Evolutionary conservation across 1,140 invertebrate species (phyloP).

Genomic region (Babylonia areolata): DNA sequence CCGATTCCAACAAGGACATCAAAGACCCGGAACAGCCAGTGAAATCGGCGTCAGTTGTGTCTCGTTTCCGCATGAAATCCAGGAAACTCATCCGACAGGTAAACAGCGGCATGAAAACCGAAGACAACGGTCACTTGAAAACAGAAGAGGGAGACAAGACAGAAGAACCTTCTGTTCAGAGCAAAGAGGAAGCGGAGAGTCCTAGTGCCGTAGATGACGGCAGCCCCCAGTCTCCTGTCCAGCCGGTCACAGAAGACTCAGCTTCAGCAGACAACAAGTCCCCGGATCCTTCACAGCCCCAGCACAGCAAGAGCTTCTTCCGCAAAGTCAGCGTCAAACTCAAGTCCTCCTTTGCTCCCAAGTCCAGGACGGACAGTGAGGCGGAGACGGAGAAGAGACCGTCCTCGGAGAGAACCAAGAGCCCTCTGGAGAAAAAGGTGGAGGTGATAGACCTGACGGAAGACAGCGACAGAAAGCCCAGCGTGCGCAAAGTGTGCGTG

Average conservation of each 20-base stretch:
- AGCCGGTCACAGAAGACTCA: neutral
- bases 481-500: slow-evolving; percentile 48
- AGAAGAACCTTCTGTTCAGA: neutral
- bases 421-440: slow-evolving; percentile 45
- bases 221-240: neutral
- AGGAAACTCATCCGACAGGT: neutral
- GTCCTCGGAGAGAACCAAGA: slow-evolving; percentile 24
- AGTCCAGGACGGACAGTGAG: slow-evolving; percentile 46
- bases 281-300: neutral
- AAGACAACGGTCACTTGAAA: too few relatives aligned
- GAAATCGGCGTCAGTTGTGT: neutral
- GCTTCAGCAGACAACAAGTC: neutral
- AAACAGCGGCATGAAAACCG: neutral
- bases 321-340: slow-evolving; percentile 64
- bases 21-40: neutral
- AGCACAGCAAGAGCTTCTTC: slow-evolving; percentile 53
- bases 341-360: slow-evolving; percentile 44
- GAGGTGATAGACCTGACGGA: slow-evolving; percentile 64
- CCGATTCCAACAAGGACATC: slow-evolving; percentile 24
- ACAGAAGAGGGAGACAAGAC: too few relatives aligned
- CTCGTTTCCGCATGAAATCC: neutral
- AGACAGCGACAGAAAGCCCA: slow-evolving; percentile 48
- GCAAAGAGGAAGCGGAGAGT: neutral
- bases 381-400: slow-evolving; percentile 39
- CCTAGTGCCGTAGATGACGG: neutral